Evolutionary conservation across 64 coral and sea anemone species (phyloP), one percentile per base, ranked within the genome.

Genomic region (Acropora tenuis): DNA sequence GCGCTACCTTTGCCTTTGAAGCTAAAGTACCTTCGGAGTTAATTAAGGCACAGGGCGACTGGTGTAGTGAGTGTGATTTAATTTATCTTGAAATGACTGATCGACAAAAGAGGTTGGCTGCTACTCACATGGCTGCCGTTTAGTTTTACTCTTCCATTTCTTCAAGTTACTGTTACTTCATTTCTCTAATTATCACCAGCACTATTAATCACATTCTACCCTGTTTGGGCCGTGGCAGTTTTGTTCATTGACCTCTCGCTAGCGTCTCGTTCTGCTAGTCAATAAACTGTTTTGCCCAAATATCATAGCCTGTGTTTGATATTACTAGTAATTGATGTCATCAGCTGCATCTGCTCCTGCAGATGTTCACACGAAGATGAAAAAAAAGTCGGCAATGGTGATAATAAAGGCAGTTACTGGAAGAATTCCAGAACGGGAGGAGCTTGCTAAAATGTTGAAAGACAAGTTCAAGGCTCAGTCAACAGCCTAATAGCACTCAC

Each of bases 11-110:
- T 48, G 44, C 85, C 13, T 87, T 74, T 17, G 68, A 75, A 43
- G 40, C 84, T 16, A 42, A 42, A 50, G 72, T 75, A 2, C 85
- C 69, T 1, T 55, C 72, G 1, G 85, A 87, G 45, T 47, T 87
- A 2, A 87, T 87, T 59, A 87, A 75, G 45, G 68, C 69, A 4
- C 85, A 74, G 8, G 85, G 85, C 17, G 85, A 87, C 46, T 87
- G 85, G 85, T 69, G 16, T 8, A 74, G 57, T 12, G 55, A 85
- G 0, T 10, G 17, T 66, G 41, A 67, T 41, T 5, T 85, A 67
- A 66, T 85, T 76, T 87, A 87, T 13, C 43, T 87, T 8, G 65
- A 86, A 13, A 86, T 86, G 83, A 41, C 81, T 6, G 81, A 84
- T 41, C 4, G n/a, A 5, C 81, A 84, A 59, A 84, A 84, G 13